Evolutionary conservation across 2,888 invertebrate species (phyloP).

Genomic region (Anodontia alba): DNA sequence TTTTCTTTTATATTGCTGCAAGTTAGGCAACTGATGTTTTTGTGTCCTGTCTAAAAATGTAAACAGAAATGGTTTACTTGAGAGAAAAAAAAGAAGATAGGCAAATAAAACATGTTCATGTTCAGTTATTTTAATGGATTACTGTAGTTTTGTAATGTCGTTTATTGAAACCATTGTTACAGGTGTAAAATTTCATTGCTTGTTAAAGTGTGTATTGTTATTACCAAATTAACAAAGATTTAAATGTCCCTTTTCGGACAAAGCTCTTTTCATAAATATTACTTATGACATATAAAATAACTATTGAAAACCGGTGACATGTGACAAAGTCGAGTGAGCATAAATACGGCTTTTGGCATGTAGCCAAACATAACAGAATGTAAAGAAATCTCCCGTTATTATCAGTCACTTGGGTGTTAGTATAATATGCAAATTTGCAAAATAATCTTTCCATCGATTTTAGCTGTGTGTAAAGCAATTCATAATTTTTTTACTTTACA

Average conservation of each 20-base stretch:
- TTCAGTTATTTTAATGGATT: background rate
- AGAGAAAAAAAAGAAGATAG: too few species aligned
- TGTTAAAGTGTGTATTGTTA: slow-evolving; percentile 3
- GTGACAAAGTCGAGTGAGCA: slow-evolving; percentile 2
- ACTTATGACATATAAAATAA: slow-evolving; percentile 2
- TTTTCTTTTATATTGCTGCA: too few species aligned
- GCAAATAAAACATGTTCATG: too few species aligned
- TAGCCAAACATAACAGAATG: slow-evolving; percentile 4
- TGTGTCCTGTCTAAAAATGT: too few species aligned
- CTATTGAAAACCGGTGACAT: background rate
- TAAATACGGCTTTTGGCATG: background rate
- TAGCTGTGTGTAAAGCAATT: background rate
- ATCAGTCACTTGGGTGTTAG: background rate
- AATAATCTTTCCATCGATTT: background rate
- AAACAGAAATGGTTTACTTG: too few species aligned
- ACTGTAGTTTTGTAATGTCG: background rate
- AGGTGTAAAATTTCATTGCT: slow-evolving; percentile 4
- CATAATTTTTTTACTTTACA: too few species aligned
- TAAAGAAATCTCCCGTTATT: slow-evolving; percentile 16
- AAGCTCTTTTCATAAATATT: slow-evolving; percentile 11
- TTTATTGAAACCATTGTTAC: background rate
- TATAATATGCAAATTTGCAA: background rate
- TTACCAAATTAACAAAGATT: slow-evolving; percentile 1
- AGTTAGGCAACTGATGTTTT: too few species aligned
- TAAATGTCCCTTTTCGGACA: slow-evolving; percentile 6